Evolutionary conservation across 2,888 invertebrate species (phyloP).

Genomic region (Pammene aurita): DNA sequence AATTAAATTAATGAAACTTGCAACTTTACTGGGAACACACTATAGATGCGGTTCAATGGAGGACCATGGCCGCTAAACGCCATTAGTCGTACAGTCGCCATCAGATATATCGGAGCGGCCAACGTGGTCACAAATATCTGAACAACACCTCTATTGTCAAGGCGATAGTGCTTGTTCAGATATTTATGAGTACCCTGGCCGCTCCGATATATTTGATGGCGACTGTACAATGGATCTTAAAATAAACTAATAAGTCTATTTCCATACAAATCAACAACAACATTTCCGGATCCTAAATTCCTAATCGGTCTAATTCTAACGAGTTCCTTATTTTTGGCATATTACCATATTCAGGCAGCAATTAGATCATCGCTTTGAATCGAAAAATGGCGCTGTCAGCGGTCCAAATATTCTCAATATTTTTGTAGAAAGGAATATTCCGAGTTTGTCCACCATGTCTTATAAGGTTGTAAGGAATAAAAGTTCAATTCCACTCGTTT

Average conservation of each 20-base stretch:
- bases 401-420: not conserved
- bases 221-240: no score
- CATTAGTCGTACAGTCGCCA: no score
- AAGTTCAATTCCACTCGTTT: not conserved
- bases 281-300: slow-evolving; percentile 31
- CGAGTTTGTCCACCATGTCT: slow-evolving; percentile 9
- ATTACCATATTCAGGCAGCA: slow-evolving; percentile 9
- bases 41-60: no score
- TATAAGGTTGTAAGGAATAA: slow-evolving; percentile 11
- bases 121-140: no score
- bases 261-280: slow-evolving; percentile 11
- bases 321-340: slow-evolving; percentile 21
- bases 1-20: no score
- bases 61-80: no score
- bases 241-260: slow-evolving; percentile 7
- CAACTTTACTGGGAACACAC: no score
- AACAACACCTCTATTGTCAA: no score
- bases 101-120: no score
- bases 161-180: no score
- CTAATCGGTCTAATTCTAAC: slow-evolving; percentile 28
- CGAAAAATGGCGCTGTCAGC: slow-evolving; percentile 16
- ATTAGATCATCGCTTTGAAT: slow-evolving; percentile 20
- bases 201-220: no score
- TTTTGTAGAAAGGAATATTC: slow-evolving; percentile 12
- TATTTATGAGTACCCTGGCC: no score